Evolutionary conservation across 2,797 vertebrate genomes (phyloP).

Genomic region (Tamandua tetradactyla): DNA sequence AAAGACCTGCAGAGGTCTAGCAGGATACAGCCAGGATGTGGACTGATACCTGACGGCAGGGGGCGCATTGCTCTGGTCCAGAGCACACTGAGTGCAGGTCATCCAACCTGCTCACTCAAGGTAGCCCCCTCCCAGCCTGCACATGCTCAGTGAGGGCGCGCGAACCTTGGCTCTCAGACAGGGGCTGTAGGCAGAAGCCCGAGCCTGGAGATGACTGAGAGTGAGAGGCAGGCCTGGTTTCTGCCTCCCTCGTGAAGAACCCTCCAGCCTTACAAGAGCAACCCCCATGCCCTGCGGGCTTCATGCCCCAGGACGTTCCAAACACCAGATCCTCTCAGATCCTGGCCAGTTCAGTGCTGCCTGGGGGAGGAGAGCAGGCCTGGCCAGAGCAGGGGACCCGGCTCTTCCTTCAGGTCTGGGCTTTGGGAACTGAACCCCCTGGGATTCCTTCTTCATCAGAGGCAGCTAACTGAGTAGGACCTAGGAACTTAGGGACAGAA

Average conservation of each 20-base stretch:
- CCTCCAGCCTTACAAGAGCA: background rate
- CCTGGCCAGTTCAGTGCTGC: background rate
- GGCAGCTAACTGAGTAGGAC: background rate
- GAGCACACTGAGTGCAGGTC: background rate
- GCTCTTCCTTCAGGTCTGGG: background rate
- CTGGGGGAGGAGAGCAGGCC: background rate
- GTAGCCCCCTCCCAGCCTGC: too few species aligned
- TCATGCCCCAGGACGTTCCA: background rate
- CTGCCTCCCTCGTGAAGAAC: background rate
- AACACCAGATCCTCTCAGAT: background rate
- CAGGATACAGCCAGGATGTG: background rate
- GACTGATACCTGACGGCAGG: background rate
- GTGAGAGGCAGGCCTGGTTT: background rate
- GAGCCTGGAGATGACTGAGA: background rate
- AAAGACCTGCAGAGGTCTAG: accelerated
- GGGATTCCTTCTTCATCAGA: background rate
- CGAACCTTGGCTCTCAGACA: background rate
- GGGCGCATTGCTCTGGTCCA: background rate
- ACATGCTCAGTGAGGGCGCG: background rate
- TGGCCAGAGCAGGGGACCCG: background rate
- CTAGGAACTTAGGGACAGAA: background rate
- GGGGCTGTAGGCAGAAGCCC: background rate
- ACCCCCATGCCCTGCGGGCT: too few species aligned
- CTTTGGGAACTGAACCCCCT: background rate
- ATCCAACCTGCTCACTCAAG: background rate